Base-by-base conservation (phyloP, 2,888 invertebrate species). In the Melieria crassipennis region DNA sequence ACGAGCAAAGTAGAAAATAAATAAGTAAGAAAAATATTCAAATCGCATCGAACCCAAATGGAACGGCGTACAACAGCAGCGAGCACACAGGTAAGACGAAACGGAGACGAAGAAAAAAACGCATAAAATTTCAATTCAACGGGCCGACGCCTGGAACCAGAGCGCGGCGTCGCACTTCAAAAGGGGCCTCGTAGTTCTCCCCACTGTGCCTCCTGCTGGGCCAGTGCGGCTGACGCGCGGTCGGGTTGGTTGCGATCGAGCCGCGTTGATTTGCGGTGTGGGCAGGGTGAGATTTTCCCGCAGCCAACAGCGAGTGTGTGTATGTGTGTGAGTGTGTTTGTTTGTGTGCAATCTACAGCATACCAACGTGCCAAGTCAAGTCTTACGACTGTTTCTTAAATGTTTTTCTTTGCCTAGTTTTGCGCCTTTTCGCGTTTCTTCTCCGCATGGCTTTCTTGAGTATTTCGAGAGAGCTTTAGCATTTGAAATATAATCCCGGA, bases 401-500 rank as follows among this genome's bases (percentile, higher is more conserved):
- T 43, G 65, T 65, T 10, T 45, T 45, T 55, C 48, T 56, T 30
- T 30, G 47, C 46, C 30, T 50, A 42, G 16, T 30, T 64, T 7
- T 65, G 56, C 42, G 9, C 47, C 57, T 67, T 60, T 52, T 50
- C 61, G 42, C 50, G 9, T 60, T 61, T 52, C 45, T 67, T 61
- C 50, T 45, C 16, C 11, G 67, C 60, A 61, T 60, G 61, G 61
- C 43, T 67, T 67, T 61, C 67, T 60, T 61, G 16, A 65, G 65
- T 65, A 56, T 56, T 16, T 61, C 61, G 50, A 67, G 60, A 30
- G 42, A 69, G 69, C 69, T 69, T 69, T 63, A 57, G 46, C 46
- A 69, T 56, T 57, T 69, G 69, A 69, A 63, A 69, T 69, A 56
- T 69, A 69, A 69, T 69, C 55, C 42, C 9, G 52, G 13, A 9